These are phyloP conservation scores for Philereme vetulata DNA, from an alignment of 2,888 invertebrate genomes.

Conservation along the genomic window DNA sequence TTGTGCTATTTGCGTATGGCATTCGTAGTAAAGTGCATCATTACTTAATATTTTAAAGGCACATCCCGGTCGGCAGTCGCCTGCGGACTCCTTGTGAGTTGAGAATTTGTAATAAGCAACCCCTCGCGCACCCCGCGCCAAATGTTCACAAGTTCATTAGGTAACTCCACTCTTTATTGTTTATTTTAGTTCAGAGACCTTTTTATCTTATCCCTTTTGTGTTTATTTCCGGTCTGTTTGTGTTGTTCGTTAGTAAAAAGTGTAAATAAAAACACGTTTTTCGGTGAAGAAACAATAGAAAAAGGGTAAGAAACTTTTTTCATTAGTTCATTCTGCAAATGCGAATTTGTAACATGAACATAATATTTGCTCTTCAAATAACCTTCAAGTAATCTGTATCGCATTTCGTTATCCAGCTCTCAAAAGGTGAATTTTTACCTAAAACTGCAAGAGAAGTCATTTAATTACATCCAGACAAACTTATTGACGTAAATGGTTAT, in stretches of 20 bases:
- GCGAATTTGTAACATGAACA: neutral
- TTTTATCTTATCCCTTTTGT: constrained; percentile 59
- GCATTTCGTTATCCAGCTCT: too few relatives aligned
- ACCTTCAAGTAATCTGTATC: neutral
- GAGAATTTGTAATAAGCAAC: constrained; percentile 71
- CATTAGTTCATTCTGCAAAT: neutral
- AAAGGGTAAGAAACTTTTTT: constrained; percentile 8
- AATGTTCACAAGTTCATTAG: constrained; percentile 74
- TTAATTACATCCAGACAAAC: constrained; percentile 44
- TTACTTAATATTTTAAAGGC: constrained; percentile 50
- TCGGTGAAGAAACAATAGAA: constrained; percentile 5
- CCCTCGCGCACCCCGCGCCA: constrained; percentile 63
- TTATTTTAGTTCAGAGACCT: constrained; percentile 64
- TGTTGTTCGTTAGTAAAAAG: constrained; percentile 50
- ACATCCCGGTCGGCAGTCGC: constrained; percentile 51
- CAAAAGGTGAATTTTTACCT: neutral
- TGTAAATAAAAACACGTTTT: constrained; percentile 34
- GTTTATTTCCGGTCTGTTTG: constrained; percentile 48
- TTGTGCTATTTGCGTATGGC: constrained; percentile 10
- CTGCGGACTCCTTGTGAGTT: constrained; percentile 58
- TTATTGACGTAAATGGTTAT: constrained; percentile 64
- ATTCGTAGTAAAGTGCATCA: constrained; percentile 26
- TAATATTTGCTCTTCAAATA: neutral
- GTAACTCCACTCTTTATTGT: constrained; percentile 67
- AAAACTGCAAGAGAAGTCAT: constrained; percentile 9